Evolutionary conservation across 2,113 vertebrate genomes (phyloP).

Genomic region (Indicator indicator): DNA sequence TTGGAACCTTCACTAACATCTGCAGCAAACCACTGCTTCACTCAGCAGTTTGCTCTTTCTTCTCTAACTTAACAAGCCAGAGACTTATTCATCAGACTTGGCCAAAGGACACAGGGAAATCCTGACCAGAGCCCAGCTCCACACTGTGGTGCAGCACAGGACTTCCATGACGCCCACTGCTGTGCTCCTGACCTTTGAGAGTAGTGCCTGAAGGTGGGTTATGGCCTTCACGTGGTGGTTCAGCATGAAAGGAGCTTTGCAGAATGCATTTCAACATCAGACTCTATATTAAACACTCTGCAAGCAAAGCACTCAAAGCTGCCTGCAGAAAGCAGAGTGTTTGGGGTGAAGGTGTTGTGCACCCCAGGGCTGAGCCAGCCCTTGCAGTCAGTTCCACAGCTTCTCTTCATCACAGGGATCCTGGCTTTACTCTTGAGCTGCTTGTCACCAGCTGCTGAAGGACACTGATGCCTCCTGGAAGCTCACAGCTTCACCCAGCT

Average conservation of each 20-base stretch:
- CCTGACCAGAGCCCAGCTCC: not conserved
- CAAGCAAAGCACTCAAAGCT: not conserved
- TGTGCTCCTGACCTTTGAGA: accelerated
- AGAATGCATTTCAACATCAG: not conserved
- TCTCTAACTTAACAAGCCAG: not conserved
- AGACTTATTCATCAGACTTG: not conserved
- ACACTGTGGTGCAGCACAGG: not conserved
- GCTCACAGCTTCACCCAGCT: not conserved
- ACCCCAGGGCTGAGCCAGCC: too few relatives aligned
- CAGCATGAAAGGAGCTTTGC: not conserved
- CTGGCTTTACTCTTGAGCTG: not conserved
- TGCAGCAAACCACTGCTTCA: not conserved
- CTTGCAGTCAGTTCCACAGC: not conserved
- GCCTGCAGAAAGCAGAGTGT: not conserved
- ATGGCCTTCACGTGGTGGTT: not conserved
- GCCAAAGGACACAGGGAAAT: not conserved
- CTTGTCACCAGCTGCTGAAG: not conserved
- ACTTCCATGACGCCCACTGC: not conserved
- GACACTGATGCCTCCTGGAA: not conserved
- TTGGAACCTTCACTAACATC: not conserved
- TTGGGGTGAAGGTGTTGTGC: not conserved
- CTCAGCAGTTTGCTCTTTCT: not conserved
- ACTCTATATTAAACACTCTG: not conserved
- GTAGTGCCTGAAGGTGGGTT: not conserved
- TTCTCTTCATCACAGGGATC: not conserved